These are phyloP conservation scores for Rhinoraja longicauda DNA, from an alignment of 2,797 vertebrate genomes.

Conservation along the genomic window DNA sequence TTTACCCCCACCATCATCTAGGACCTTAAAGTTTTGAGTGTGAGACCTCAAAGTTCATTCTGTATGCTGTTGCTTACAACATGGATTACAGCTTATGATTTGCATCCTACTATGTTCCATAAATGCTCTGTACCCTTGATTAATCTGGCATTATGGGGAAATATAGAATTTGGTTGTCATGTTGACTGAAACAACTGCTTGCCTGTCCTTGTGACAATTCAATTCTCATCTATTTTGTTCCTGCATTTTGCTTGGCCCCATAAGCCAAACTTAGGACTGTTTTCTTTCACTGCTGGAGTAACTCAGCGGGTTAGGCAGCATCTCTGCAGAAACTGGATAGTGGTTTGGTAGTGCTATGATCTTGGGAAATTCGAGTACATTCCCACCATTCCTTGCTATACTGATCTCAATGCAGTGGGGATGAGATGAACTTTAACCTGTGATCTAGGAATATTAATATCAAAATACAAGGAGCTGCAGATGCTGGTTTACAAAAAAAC, in stretches of 20 bases:
- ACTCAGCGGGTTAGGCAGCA: too few relatives aligned
- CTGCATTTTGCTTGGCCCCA: background rate
- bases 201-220: background rate
- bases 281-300: too few relatives aligned
- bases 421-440: background rate
- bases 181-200: background rate
- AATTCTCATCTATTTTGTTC: background rate
- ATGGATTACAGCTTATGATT: background rate
- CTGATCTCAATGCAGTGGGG: background rate
- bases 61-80: background rate
- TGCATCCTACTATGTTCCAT: background rate
- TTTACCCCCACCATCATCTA: too few relatives aligned
- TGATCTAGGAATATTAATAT: background rate
- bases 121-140: background rate
- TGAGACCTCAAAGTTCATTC: too few relatives aligned
- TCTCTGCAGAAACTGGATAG: background rate
- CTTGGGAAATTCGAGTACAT: background rate
- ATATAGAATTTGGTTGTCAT: background rate
- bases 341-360: background rate
- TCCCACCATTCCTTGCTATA: background rate
- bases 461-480: background rate
- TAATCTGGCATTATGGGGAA: background rate
- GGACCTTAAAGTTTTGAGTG: too few relatives aligned
- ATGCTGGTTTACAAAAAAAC: too few relatives aligned
- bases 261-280: background rate